phyloP scores from a whole-genome alignment of 1,140 invertebrate species.

The Drosophila mayri region DNA sequence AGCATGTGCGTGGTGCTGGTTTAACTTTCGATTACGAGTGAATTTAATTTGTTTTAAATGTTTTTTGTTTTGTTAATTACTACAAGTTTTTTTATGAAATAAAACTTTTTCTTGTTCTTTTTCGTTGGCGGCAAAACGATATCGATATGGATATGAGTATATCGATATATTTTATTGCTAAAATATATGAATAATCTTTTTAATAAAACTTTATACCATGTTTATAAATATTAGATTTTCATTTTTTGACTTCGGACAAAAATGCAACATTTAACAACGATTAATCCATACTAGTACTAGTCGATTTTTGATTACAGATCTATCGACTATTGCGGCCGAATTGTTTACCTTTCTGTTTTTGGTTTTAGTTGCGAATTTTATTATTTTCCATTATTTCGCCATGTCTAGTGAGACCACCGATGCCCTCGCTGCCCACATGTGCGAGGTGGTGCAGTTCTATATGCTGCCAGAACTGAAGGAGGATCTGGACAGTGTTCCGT shows the following conservation, averaged over 20 bases:
- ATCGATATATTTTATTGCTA: not conserved
- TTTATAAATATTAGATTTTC: too few relatives aligned
- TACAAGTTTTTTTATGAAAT: not conserved
- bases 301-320: not conserved
- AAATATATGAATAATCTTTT: not conserved
- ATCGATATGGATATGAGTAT: not conserved
- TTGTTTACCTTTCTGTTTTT: conserved; percentile 22
- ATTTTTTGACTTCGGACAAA: too few relatives aligned
- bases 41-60: conserved; percentile 5
- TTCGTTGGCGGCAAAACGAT: not conserved
- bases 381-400: not conserved
- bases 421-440: conserved; percentile 20
- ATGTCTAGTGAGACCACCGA: conserved; percentile 40
- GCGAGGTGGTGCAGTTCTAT: conserved; percentile 57
- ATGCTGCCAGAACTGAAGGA: conserved; percentile 61
- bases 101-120: not conserved
- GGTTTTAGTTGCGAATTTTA: not conserved
- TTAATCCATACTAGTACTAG: not conserved
- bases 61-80: not conserved
- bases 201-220: too few relatives aligned
- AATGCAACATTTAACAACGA: too few relatives aligned
- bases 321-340: conserved; percentile 14
- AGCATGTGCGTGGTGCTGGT: conserved; percentile 88
- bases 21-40: conserved; percentile 87
- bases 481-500: conserved; percentile 51